Evolutionary conservation across 1,140 invertebrate genomes (phyloP).

Genomic region (Hyles vespertilio): DNA sequence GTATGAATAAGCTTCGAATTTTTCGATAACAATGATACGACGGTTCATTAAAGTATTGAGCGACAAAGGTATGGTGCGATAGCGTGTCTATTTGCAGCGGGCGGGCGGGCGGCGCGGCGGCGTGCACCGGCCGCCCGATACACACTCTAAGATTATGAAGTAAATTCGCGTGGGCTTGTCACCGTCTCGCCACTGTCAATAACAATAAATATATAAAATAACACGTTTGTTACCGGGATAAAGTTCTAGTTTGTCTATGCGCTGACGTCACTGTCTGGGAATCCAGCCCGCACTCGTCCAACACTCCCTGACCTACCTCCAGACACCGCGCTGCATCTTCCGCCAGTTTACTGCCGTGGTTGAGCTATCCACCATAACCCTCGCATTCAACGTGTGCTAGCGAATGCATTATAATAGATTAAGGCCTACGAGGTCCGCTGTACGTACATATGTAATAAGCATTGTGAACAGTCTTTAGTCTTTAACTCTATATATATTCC

Average conservation of each 20-base stretch:
- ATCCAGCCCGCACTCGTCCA: slow-evolving; percentile 49
- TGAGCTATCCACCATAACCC: not conserved
- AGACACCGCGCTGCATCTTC: slow-evolving; percentile 39
- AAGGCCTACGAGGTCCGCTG: too few species aligned
- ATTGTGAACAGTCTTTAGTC: too few species aligned
- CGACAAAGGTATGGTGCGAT: not conserved
- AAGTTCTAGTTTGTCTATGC: slow-evolving; percentile 68
- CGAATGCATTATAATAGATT: too few species aligned
- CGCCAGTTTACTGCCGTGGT: slow-evolving; percentile 7
- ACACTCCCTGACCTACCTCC: slow-evolving; percentile 70
- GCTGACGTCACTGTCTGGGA: slow-evolving; percentile 71
- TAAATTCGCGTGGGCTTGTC: slow-evolving; percentile 66
- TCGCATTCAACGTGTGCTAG: too few species aligned
- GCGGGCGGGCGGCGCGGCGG: slow-evolving; percentile 17
- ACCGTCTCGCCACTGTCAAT: slow-evolving; percentile 68
- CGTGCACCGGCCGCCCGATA: slow-evolving; percentile 29
- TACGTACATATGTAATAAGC: too few species aligned
- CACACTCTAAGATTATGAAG: slow-evolving; percentile 32
- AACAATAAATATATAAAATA: slow-evolving; percentile 70
- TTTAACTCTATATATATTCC: too few species aligned
- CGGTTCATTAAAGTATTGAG: too few species aligned
- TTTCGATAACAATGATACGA: too few species aligned
- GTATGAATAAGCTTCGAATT: too few species aligned
- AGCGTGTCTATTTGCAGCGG: slow-evolving; percentile 49
- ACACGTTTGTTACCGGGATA: slow-evolving; percentile 60